Evolutionary conservation across 2,888 invertebrate genomes (phyloP).

Genomic region (Salpingus planirostris): DNA sequence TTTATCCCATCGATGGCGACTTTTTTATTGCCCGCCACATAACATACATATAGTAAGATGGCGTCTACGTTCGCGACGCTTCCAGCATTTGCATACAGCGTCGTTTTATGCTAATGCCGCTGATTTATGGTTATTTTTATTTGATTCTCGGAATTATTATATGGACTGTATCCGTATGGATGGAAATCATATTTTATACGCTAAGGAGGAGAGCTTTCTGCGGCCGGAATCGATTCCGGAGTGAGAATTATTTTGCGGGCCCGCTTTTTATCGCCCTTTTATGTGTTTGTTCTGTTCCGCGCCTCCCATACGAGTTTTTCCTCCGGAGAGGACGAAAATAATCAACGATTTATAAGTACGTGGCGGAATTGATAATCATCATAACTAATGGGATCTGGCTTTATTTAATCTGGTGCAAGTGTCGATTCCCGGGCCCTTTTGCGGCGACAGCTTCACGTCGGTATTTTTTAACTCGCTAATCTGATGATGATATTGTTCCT

Average conservation of each 20-base stretch:
- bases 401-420: neutral
- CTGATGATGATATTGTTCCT: slow-evolving; percentile 43
- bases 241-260: slow-evolving; percentile 35
- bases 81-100: slow-evolving; percentile 38
- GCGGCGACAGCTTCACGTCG: slow-evolving; percentile 25
- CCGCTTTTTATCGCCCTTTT: slow-evolving; percentile 32
- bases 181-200: slow-evolving; percentile 44
- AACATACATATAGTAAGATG: no score
- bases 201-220: slow-evolving; percentile 29
- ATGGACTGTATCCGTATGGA: slow-evolving; percentile 47
- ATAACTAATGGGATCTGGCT: neutral
- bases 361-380: no score
- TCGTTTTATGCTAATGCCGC: slow-evolving; percentile 40
- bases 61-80: slow-evolving; percentile 24
- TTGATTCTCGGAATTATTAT: slow-evolving; percentile 45
- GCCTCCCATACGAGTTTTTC: no score
- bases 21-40: no score
- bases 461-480: slow-evolving; percentile 40
- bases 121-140: slow-evolving; percentile 46
- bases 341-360: no score
- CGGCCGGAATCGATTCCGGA: slow-evolving; percentile 32
- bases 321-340: no score
- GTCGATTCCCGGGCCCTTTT: slow-evolving; percentile 17
- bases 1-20: no score
- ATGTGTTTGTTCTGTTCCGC: slow-evolving; percentile 36